Evolutionary conservation across 1,140 invertebrate genomes (phyloP), one percentile per base, ranked within the genome.

Genomic region (Armadillidium nasatum): DNA sequence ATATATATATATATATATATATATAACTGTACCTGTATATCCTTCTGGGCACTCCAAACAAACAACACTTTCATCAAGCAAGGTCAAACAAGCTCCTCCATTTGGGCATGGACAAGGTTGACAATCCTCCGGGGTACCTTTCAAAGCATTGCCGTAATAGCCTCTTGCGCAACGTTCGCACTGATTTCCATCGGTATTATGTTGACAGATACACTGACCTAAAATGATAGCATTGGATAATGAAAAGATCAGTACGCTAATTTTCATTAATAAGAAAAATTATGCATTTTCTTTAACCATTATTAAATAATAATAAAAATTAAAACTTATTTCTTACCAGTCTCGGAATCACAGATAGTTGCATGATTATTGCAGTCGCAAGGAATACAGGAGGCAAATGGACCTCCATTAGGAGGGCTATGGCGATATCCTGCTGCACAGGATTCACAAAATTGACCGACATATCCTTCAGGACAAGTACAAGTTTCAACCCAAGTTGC

Each of bases 341-440:
- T 94, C 83, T 97, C 94, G 10, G 94, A 91, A 82, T 99, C 96
- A 86, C 97, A 99, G 81, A 93, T 93, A 75, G 96, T 93, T 0
- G 96, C 95, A 84, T 99, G 97, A 2, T 91, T 90, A 81, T 99
- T 95, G 83, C 97, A 99, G 81, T 96, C 93, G 84, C 97, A 99
- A 67, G 93, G 93, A 22, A 98, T 92, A 85, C 97, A 99, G 3
- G 89, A 89, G 69, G 94, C 92, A 83, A 97, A 97, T 0, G 94
- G 92, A 11, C 96, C 96, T 10, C 95, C 95, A 79, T 91, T 90
- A 0, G 93, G 89, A 0, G 94, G 93, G 79, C 93, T 92, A 81
- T 98, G 94, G 54, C 95, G 90, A 82, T 91, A 99, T 0, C 95
- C 95, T 0, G 95, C 93, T 0, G 92, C 92, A 84, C 97, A 99